Base-by-base conservation (phyloP, 2,113 vertebrate species). In the Melanerpes formicivorus region DNA sequence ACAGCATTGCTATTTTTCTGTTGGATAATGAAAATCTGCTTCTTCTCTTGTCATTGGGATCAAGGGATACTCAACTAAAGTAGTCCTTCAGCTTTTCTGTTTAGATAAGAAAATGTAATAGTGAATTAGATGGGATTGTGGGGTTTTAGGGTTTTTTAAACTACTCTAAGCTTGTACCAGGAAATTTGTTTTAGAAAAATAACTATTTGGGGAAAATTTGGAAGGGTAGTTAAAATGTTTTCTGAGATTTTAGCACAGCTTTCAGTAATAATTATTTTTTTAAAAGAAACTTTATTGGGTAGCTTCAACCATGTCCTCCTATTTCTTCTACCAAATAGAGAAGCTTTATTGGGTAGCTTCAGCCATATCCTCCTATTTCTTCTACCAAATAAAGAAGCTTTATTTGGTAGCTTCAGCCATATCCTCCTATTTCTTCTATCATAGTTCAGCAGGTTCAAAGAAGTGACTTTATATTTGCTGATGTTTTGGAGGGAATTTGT, bases 1-100 rank as follows among this genome's bases (percentile, higher is more conserved):
- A 26, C 50, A 74, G 32, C 5, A 0, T 46, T 78, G 29, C 69
- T 91, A 0, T 90, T 87, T 88, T 86, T 14, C 10, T 40, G 10
- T 85, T 91, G 70, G 29, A 18, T 86, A 59, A 66, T 80, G 73
- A 55, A 71, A 55, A 81, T 90, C 91, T 92, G 64, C 67, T 84
- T 6, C 71, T 77, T 85, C 87, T 80, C 75, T 66, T 92, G 81
- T 72, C 87, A 56, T 4, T 30, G 30, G 83, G 48, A 90, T 93
- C 72, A 77, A 72, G 73, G 86, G 76, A 83, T 96, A 21, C 58
- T 91, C 3, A 0, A 34, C 69, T 75, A 34, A 88, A 78, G 44
- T 58, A 54, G n/a, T 69, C 21, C 50, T 93, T 93, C 80, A 69
- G 6, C 37, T 62, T 66, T 58, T 60, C 37, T 63, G 32, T 90